Conservation (phyloP, 2,797 vertebrate species). For the Gymnothorax javanicus region DNA sequence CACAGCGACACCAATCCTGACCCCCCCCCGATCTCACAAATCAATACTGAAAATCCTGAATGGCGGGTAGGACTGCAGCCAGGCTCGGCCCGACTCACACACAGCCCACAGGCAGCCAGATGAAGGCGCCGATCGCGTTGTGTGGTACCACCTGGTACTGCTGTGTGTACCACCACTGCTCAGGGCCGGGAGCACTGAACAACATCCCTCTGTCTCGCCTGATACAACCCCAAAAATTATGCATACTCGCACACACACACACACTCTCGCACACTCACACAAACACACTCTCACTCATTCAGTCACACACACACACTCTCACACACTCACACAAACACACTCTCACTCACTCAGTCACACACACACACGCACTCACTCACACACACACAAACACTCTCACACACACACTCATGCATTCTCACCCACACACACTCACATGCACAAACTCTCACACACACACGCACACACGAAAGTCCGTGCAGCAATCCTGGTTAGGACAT, state of each 20-base stretch:
- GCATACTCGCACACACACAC: not conserved
- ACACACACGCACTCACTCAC: too few relatives aligned
- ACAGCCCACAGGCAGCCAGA: not conserved
- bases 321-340: too few relatives aligned
- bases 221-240: slow-evolving; percentile 8
- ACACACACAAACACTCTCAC: too few relatives aligned
- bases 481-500: not conserved
- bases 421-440: not conserved
- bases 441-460: too few relatives aligned
- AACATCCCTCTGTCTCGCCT: not conserved
- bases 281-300: too few relatives aligned
- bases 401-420: too few relatives aligned
- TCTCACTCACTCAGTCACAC: too few relatives aligned
- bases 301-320: too few relatives aligned
- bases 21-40: not conserved
- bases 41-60: not conserved
- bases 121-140: too few relatives aligned
- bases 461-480: not conserved
- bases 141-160: not conserved
- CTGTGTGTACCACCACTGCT: not conserved
- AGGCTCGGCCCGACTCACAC: not conserved
- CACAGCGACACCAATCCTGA: slow-evolving; percentile 11
- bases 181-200: not conserved
- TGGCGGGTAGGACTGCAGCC: not conserved
- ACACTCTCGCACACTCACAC: too few relatives aligned